Evolutionary conservation across 2,797 vertebrate species (phyloP).

Genomic region (Myiothlypis coronata): DNA sequence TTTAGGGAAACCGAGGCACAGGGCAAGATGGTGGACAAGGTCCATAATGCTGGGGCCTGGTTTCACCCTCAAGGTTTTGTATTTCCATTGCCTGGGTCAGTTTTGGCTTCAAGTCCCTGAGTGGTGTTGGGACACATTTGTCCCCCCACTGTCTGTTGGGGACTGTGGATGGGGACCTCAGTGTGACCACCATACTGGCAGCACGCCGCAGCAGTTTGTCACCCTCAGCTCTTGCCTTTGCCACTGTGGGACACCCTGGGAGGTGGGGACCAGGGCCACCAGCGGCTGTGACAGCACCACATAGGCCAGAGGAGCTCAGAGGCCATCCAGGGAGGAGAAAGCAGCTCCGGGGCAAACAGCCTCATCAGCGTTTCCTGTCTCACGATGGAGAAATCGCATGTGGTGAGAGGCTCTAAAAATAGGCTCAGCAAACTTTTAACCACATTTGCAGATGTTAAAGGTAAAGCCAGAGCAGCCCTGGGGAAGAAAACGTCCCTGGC

Average conservation of each 20-base stretch:
- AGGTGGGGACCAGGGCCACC: background rate
- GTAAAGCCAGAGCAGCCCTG: conserved; percentile 34
- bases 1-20: background rate
- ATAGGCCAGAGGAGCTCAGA: background rate
- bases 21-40: background rate
- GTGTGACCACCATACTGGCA: background rate
- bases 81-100: background rate
- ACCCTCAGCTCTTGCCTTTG: background rate
- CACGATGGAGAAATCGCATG: conserved; percentile 48
- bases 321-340: conserved; percentile 17
- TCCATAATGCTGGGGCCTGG: rapidly evolving
- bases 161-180: rapidly evolving
- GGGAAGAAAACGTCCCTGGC: background rate
- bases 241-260: background rate
- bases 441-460: conserved; percentile 59
- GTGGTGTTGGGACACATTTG: background rate
- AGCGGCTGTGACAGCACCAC: rapidly evolving
- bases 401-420: conserved; percentile 67
- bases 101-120: background rate
- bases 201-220: background rate
- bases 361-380: conserved; percentile 66
- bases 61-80: background rate
- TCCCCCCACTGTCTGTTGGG: background rate
- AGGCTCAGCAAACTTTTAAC: conserved; percentile 62
- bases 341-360: background rate